Percentiles rank a stretch among this genome's conserved stretches.
Conservation (phyloP, 2,888 invertebrate genomes). For the Venusia cambrica region DNA sequence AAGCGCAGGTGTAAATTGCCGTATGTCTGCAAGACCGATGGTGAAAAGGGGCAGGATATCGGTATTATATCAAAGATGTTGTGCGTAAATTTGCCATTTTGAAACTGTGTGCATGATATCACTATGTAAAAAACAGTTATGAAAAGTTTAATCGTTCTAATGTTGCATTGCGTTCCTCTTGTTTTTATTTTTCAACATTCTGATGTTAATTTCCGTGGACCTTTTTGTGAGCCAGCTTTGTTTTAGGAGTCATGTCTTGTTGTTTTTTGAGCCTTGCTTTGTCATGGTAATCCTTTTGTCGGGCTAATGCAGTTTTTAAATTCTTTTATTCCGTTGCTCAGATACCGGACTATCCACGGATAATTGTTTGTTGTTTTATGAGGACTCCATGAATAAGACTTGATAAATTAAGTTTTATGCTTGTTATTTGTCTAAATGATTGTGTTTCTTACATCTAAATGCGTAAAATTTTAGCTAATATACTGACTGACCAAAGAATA, state of each 20-base stretch:
- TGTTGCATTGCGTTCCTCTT: constrained; percentile 19
- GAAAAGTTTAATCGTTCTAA: constrained; percentile 22
- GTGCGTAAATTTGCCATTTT: too few relatives aligned
- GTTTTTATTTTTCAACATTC: constrained; percentile 24
- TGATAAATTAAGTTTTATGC: constrained; percentile 5
- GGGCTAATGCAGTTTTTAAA: constrained; percentile 18
- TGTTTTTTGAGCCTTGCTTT: constrained; percentile 15
- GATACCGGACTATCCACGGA: constrained; percentile 12
- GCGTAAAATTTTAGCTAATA: too few relatives aligned
- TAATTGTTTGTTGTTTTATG: constrained; percentile 13
- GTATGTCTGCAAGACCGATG: too few relatives aligned
- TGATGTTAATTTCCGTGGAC: constrained; percentile 21
- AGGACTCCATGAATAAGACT: constrained; percentile 8
- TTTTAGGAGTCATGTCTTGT: constrained; percentile 16
- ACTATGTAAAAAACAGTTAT: too few relatives aligned
- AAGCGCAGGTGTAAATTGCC: too few relatives aligned
- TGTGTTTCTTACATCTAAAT: too few relatives aligned
- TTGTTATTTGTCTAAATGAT: too few relatives aligned
- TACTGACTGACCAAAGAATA: too few relatives aligned
- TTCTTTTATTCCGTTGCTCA: constrained; percentile 12
- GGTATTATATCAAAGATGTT: too few relatives aligned
- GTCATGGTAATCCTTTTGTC: constrained; percentile 18
- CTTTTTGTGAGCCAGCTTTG: constrained; percentile 15
- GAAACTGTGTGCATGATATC: too few relatives aligned
- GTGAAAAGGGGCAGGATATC: too few relatives aligned